Base-by-base conservation (phyloP, 2,113 vertebrate genomes). In the Carassius auratus region DNA sequence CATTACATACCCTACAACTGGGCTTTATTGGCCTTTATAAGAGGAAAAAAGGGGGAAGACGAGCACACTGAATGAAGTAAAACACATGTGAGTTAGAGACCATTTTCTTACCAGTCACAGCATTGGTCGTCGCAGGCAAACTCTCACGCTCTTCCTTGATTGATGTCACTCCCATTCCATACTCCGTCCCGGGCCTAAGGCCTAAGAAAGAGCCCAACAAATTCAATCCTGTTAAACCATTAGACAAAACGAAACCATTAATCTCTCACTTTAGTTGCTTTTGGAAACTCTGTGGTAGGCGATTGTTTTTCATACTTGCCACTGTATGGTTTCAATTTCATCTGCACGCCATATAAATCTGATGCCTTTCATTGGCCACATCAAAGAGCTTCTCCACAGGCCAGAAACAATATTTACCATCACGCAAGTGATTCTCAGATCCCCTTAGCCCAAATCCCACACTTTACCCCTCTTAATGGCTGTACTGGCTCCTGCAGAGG, bases 101-200 rank as follows among this genome's bases (percentile, higher is more conserved):
- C 10, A 59, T 62, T 79, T 10, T 89, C 91, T 95, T 90, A 99
- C 98, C 97, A 26, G 98, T 99, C 81, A 97, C 97, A 4, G 96
- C 96, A 0, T 99, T 99, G 88, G 98, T 97, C 71, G 98, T 99
- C 0, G 97, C 93, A 0, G 98, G 98, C 64, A 94, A 87, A 8
- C 98, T 99, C 92, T 99, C 98, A 78, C 94, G 96, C 91, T 98
- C 96, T 0, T 95, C 94, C 89, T 96, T 98, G 84, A 99, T 95
- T 0, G 98, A 97, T 0, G 97, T 99, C 89, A 99, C 96, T 21
- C 97, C 98, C 92, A 99, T 96, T 14, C 97, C 98, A 3, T 99
- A 99, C 88, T 99, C 98, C 0, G 96, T 98, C 75, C 97, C 97
- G 0, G 98, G 97, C 84, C 94, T 96, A 89, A 99, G 92, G 89